A percentile compares a stretch with the other conserved stretches of the same genome.
These are phyloP conservation scores for Lepetodrilus schrolli DNA, from an alignment of 2,888 invertebrate genomes.

Conservation along the genomic window DNA sequence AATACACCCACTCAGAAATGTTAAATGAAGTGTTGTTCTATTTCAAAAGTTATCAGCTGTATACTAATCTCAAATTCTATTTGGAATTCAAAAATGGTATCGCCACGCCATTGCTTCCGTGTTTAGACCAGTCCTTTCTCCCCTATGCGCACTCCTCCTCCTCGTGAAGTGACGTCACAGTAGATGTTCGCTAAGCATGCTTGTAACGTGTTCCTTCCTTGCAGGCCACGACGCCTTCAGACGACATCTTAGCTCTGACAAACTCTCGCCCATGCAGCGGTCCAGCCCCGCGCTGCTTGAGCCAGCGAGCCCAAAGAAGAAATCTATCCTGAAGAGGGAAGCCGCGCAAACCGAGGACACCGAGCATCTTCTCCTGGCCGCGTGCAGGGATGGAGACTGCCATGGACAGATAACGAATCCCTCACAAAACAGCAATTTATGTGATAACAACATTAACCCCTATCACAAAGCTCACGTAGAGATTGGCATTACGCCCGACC, in stretches of 20 bases:
- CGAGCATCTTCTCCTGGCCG: constrained; percentile 82
- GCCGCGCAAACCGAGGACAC: constrained; percentile 81
- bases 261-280: constrained; percentile 42
- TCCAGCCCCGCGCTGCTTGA: constrained; percentile 56
- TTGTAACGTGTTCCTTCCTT: constrained; percentile 24
- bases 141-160: constrained; percentile 7
- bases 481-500: constrained; percentile 31
- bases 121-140: neutral
- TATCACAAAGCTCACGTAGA: constrained; percentile 25
- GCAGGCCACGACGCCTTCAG: neutral
- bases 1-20: neutral
- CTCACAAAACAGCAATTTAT: constrained; percentile 22
- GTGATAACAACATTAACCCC: constrained; percentile 26
- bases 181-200: constrained; percentile 20
- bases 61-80: no score
- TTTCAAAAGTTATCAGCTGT: no score
- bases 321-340: constrained; percentile 85
- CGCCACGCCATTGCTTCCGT: neutral
- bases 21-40: neutral
- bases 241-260: constrained; percentile 15
- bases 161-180: constrained; percentile 25
- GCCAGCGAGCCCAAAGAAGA: constrained; percentile 77
- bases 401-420: constrained; percentile 30
- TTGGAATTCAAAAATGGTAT: neutral
- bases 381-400: constrained; percentile 35